These are phyloP conservation scores for Entomobrya proxima DNA, from an alignment of 2,888 invertebrate genomes.

Conservation along the genomic window DNA sequence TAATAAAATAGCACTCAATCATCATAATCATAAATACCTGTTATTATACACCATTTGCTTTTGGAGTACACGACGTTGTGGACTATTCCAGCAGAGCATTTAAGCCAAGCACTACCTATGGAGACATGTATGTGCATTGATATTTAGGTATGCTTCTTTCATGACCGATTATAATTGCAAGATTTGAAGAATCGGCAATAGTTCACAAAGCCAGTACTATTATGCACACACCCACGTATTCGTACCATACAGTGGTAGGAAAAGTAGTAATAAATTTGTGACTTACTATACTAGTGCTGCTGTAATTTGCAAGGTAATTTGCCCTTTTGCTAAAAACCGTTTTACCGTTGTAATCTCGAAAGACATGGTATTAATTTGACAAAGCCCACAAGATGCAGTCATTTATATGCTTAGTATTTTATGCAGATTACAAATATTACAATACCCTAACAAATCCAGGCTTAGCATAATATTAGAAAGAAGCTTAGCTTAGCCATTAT, in stretches of 20 bases:
- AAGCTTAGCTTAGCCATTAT: too few relatives aligned
- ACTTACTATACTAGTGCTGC: neutral
- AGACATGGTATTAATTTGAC: neutral
- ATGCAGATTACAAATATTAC: neutral
- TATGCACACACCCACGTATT: neutral
- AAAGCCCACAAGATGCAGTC: neutral
- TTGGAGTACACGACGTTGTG: neutral
- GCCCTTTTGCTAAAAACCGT: neutral
- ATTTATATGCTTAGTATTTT: neutral
- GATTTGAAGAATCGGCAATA: too few relatives aligned
- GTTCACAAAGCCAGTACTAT: too few relatives aligned
- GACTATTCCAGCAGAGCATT: neutral
- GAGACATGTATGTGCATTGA: too few relatives aligned
- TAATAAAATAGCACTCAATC: neutral
- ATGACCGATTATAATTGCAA: too few relatives aligned
- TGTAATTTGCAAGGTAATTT: slow-evolving; percentile 15
- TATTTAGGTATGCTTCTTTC: too few relatives aligned
- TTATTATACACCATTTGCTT: neutral
- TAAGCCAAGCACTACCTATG: neutral
- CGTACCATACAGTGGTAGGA: neutral
- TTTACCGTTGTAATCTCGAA: neutral
- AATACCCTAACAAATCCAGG: too few relatives aligned
- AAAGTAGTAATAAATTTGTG: slow-evolving; percentile 1
- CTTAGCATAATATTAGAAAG: too few relatives aligned
- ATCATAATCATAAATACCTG: too few relatives aligned